A percentile compares a stretch with the other conserved stretches of the same genome.
Conservation (phyloP, 2,888 invertebrate genomes). For the Corbicula japonica region DNA sequence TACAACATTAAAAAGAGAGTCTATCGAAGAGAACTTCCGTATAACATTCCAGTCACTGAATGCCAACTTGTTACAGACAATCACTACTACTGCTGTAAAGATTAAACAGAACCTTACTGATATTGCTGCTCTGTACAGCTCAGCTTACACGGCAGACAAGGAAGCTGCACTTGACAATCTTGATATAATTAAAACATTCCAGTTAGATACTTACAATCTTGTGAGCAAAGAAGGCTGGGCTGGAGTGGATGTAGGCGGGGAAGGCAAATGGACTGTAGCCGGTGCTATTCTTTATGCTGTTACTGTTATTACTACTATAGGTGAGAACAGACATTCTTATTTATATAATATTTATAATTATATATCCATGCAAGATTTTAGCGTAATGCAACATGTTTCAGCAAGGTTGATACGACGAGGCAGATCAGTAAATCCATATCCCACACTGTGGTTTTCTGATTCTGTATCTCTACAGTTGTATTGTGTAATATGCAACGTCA, state of each 20-base stretch:
- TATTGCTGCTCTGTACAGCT: too few relatives aligned
- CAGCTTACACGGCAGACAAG: too few relatives aligned
- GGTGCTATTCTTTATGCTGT: constrained; percentile 95
- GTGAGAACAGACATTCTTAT: constrained; percentile 86
- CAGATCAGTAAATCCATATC: neutral
- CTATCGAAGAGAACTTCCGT: too few relatives aligned
- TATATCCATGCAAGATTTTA: neutral
- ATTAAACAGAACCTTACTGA: too few relatives aligned
- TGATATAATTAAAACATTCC: constrained; percentile 92
- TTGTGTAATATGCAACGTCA: neutral
- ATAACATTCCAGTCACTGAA: too few relatives aligned
- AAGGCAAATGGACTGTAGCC: constrained; percentile 94
- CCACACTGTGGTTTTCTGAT: neutral
- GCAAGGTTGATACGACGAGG: too few relatives aligned
- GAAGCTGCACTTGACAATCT: too few relatives aligned
- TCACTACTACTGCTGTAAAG: too few relatives aligned
- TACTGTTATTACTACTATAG: constrained; percentile 95
- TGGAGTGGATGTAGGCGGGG: constrained; percentile 87
- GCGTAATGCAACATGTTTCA: too few relatives aligned
- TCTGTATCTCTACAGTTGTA: neutral
- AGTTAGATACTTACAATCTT: constrained; percentile 92
- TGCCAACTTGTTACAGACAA: too few relatives aligned
- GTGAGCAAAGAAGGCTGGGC: constrained; percentile 92
- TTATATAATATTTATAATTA: neutral
- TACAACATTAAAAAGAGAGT: too few relatives aligned